Conservation (phyloP, 2,888 invertebrate species). For the Meliscaeva auricollis region DNA sequence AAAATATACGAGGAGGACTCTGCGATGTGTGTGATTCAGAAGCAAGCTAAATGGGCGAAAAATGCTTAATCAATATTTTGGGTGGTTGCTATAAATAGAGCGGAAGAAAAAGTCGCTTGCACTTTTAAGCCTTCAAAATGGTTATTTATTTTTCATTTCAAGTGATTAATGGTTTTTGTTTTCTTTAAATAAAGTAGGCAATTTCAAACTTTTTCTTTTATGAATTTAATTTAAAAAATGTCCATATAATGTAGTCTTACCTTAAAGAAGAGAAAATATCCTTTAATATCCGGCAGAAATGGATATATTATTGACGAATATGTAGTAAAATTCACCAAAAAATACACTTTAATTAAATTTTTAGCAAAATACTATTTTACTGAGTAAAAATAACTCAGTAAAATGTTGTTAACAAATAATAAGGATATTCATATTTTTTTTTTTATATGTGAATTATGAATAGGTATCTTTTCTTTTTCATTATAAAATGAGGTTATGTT, state of each 20-base stretch:
- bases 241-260: constrained; percentile 1
- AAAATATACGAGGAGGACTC: not conserved
- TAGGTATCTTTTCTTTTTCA: not conserved
- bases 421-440: constrained; percentile 2
- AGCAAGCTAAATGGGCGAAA: constrained; percentile 16
- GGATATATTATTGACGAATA: not conserved
- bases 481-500: constrained; percentile 59
- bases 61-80: constrained; percentile 67
- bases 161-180: constrained; percentile 31
- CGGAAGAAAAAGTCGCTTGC: not conserved
- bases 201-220: constrained; percentile 7
- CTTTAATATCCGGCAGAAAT: not conserved
- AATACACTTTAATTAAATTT: not conserved
- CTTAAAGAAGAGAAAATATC: not conserved
- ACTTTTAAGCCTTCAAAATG: constrained; percentile 45
- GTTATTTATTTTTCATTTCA: not conserved
- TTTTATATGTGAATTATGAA: not conserved
- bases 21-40: constrained; percentile 17
- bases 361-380: not conserved
- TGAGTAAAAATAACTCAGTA: not conserved
- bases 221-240: not conserved
- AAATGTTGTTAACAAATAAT: constrained; percentile 3
- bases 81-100: constrained; percentile 59
- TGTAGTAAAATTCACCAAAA: not conserved
- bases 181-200: not conserved